These are phyloP conservation scores for Harpalus rubripes DNA, from an alignment of 2,888 invertebrate species.

Conservation along the genomic window DNA sequence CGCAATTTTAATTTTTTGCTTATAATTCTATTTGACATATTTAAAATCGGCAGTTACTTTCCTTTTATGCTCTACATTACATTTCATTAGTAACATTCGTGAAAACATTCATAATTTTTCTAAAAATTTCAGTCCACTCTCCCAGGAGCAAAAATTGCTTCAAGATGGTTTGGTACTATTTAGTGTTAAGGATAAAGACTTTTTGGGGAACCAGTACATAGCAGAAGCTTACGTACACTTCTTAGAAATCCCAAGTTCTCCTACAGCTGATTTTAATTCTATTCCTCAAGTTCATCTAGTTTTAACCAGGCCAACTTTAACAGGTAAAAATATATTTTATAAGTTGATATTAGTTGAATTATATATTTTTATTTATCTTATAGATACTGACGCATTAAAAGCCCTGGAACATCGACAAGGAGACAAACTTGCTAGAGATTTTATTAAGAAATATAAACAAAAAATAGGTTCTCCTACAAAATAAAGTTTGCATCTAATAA, in stretches of 20 bases:
- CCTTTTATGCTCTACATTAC: too few species aligned
- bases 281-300: constrained; percentile 84
- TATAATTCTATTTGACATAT: too few species aligned
- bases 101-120: too few species aligned
- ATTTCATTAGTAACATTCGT: too few species aligned
- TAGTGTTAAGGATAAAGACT: constrained; percentile 97
- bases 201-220: constrained; percentile 95
- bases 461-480: constrained; percentile 76
- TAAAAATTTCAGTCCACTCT: constrained; percentile 80
- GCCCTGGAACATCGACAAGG: constrained; percentile 91
- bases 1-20: too few species aligned
- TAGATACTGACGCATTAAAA: constrained; percentile 85
- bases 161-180: constrained; percentile 89
- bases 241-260: constrained; percentile 84
- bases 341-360: constrained; percentile 68
- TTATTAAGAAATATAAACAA: constrained; percentile 88
- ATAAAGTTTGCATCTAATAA: constrained; percentile 30
- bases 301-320: constrained; percentile 55
- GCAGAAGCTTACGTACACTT: constrained; percentile 95
- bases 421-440: constrained; percentile 93
- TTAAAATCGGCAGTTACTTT: too few species aligned
- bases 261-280: constrained; percentile 80
- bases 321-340: constrained; percentile 61
- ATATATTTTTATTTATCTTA: neutral
- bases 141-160: constrained; percentile 84